Base-by-base conservation (phyloP, 1,140 invertebrate genomes). In the Philopotamus ludificatus region DNA sequence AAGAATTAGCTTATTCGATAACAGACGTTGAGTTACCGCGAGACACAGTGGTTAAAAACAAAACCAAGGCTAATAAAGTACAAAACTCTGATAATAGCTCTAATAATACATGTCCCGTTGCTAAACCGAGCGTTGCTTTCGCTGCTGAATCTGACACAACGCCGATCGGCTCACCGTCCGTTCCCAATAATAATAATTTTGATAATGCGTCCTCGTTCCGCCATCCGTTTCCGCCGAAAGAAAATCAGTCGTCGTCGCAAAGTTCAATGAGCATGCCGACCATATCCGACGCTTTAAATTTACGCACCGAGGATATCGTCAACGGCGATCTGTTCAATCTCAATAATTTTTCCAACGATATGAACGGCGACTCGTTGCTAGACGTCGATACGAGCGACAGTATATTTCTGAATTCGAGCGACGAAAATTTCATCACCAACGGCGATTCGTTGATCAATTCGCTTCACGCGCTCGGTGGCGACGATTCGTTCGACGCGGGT, bases 381-480 rank as follows among this genome's bases (percentile, higher is more conserved):
- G 8, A 8, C 34, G n/a, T 8, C 34, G 34, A 39, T 8, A 39
- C 8, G 8, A n/a, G n/a, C n/a, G n/a, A 39, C 7, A 39, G 34
- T 39, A 8, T 39, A 8, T 39, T 8, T n/a, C 8, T 39, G 60
- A 28, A 53, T 23, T 28, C 26, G 15, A 39, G 47, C 4, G 26
- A 63, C 28, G 45, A 20, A 68, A 45, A 50, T 45, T 12, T 55
- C 47, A 28, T 62, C 8, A 28, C 41, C 8, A 51, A 25, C 12
- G 44, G 16, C 1, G 53, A 67, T 50, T n/a, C 53, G 2, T 26
- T 67, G 22, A 44, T 63, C 20, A 63, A 16, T 41, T 63, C 20
- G 21, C 63, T 67, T 12, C 59, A 67, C 34, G 44, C 47, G 0
- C 21, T 63, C 28, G n/a, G n/a, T 0, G 59, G 57, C 9, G 50